Evolutionary conservation across 2,888 invertebrate species (phyloP), one percentile per base, ranked within the genome.

Genomic region (Limenitis arthemis): DNA sequence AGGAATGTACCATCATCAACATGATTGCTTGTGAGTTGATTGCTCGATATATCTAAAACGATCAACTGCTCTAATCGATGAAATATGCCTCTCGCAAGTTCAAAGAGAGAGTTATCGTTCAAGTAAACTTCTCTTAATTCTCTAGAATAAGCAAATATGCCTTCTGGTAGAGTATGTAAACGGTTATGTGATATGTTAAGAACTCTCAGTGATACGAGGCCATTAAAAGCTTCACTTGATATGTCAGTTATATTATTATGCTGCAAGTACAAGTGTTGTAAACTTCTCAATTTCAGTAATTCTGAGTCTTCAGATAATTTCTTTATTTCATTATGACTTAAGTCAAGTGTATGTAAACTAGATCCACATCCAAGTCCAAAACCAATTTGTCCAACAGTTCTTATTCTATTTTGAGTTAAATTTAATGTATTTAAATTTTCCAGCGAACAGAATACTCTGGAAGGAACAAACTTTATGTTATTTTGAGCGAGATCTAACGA

Each of bases 111-210:
- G 75, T 97, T 97, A 78, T 94, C 92, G 68, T 95, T 94, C 60
- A 95, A 79, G 71, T 95, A 93, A 58, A 96, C 89, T 79, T 95
- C 95, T 55, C 93, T 89, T 51, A 95, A 80, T 71, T 95, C 95
- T 67, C 93, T 90, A 55, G 93, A 93, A 63, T 93, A 92, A 40
- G 92, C 90, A 76, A 97, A 95, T 52, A 96, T 77, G 42, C 92
- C 92, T 65, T 93, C 91, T 1, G 97, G 96, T 68, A 97, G 77
- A 12, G 91, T 90, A 63, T 91, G 92, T 65, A 98, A 82, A 60
- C 90, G 90, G 77, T 98, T 98, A 75, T 93, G 92, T 63, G 96
- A 94, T 70, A 96, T 88, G 86, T 97, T 96, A 47, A 98, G 79
- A 37, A 93, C 90, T 65, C 94, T 90, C 73, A 97, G 85, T 43